Evolutionary conservation across 2,797 vertebrate species (phyloP).

Genomic region (Smutsia gigantea): DNA sequence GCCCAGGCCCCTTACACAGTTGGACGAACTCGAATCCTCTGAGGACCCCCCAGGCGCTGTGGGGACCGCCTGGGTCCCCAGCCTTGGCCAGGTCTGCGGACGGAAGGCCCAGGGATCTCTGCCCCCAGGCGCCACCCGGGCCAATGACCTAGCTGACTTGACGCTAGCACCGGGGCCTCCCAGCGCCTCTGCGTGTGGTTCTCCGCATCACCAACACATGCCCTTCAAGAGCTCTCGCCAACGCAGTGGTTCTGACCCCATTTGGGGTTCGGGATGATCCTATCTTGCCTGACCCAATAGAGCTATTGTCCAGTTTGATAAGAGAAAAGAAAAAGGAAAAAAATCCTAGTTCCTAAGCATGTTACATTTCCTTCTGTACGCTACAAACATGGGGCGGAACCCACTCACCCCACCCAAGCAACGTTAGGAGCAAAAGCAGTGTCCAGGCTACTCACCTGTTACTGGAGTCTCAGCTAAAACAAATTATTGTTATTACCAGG

Average conservation of each 20-base stretch:
- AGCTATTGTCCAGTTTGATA: not conserved
- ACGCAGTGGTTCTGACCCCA: not conserved
- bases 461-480: not conserved
- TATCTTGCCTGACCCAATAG: not conserved
- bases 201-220: not conserved
- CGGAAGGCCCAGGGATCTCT: too few species aligned
- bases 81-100: not conserved
- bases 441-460: not conserved
- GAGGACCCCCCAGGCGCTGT: not conserved
- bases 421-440: not conserved
- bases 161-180: not conserved
- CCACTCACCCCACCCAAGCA: too few species aligned
- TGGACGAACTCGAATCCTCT: not conserved
- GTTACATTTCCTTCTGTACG: not conserved
- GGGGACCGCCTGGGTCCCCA: too few species aligned
- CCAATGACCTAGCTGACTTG: rapidly evolving
- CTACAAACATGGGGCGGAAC: not conserved
- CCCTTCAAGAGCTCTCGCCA: too few species aligned
- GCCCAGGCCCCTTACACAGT: too few species aligned
- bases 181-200: not conserved
- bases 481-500: conserved; percentile 58
- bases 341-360: not conserved
- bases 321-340: not conserved
- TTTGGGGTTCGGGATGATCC: not conserved
- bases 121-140: not conserved